Evolutionary conservation across 1,140 invertebrate species (phyloP).

Genomic region (Drosophila persimilis): DNA sequence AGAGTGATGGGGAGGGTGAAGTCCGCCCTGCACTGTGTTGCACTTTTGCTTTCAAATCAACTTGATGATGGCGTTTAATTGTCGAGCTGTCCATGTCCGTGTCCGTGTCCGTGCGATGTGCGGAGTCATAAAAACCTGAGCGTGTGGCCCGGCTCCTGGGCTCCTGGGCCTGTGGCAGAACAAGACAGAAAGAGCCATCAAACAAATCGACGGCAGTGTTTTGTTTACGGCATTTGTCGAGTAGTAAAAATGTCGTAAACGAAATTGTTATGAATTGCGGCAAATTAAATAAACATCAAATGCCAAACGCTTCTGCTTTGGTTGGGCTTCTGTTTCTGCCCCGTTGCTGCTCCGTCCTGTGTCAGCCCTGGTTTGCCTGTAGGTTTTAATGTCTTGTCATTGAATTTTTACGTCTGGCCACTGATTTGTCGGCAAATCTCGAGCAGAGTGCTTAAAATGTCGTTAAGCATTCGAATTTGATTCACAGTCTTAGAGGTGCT

Average conservation of each 20-base stretch:
- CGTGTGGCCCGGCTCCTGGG: slow-evolving; percentile 20
- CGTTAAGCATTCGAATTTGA: slow-evolving; percentile 49
- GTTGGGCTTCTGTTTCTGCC: slow-evolving; percentile 15
- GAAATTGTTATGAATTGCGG: slow-evolving; percentile 80
- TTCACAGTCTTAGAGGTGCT: slow-evolving; percentile 27
- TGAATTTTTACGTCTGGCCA: slow-evolving; percentile 54
- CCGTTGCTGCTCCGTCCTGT: background rate
- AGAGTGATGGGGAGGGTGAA: background rate
- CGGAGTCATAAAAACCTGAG: slow-evolving; percentile 52
- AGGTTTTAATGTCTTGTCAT: slow-evolving; percentile 46
- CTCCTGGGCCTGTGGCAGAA: background rate
- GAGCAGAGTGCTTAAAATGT: slow-evolving; percentile 60
- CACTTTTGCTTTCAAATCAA: slow-evolving; percentile 57
- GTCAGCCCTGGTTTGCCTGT: slow-evolving; percentile 17
- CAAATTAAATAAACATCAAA: slow-evolving; percentile 81
- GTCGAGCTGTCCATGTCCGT: slow-evolving; percentile 35
- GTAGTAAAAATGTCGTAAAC: slow-evolving; percentile 80
- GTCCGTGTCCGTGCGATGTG: slow-evolving; percentile 12
- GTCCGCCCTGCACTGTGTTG: slow-evolving; percentile 17
- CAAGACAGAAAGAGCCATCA: slow-evolving; percentile 6
- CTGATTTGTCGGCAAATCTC: slow-evolving; percentile 35
- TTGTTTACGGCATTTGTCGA: slow-evolving; percentile 69
- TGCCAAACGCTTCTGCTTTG: slow-evolving; percentile 47
- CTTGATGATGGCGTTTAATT: slow-evolving; percentile 66
- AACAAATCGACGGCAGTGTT: slow-evolving; percentile 60